These are phyloP conservation scores for Ptychoptera albimana DNA, from an alignment of 2,888 invertebrate genomes.

Conservation along the genomic window DNA sequence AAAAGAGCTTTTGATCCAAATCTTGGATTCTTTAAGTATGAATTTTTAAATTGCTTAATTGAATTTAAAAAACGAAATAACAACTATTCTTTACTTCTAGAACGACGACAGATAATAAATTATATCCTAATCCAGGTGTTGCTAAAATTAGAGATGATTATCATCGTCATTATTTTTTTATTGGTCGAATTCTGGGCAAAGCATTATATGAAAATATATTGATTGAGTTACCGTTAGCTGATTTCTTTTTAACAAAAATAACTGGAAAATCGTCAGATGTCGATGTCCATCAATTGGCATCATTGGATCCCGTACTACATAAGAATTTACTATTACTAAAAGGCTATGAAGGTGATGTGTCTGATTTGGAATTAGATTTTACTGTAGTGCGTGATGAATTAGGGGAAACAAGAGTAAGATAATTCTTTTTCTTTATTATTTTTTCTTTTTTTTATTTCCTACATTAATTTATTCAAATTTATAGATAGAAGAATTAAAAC, in stretches of 20 bases:
- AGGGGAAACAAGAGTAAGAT: conserved; percentile 56
- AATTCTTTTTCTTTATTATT: conserved; percentile 18
- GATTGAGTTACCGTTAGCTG: conserved; percentile 88
- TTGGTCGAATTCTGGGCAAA: conserved; percentile 88
- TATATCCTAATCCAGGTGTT: conserved; percentile 93
- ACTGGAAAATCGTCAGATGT: conserved; percentile 56
- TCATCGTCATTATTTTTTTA: conserved; percentile 82
- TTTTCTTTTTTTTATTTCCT: too few relatives aligned
- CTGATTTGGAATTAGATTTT: conserved; percentile 82
- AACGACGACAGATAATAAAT: conserved; percentile 75
- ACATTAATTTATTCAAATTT: too few relatives aligned
- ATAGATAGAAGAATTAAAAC: conserved; percentile 67
- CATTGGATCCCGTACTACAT: conserved; percentile 75
- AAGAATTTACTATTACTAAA: conserved; percentile 78
- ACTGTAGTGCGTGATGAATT: conserved; percentile 80
- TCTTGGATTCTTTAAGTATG: conserved; percentile 69
- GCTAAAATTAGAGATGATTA: conserved; percentile 72
- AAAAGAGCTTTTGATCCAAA: conserved; percentile 95
- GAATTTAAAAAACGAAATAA: neutral
- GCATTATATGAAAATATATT: conserved; percentile 89
- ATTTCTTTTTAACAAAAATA: conserved; percentile 84
- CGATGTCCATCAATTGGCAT: conserved; percentile 84
- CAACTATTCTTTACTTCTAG: conserved; percentile 16
- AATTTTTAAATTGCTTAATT: neutral
- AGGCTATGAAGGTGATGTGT: conserved; percentile 70